These are phyloP conservation scores for Caradrina clavipalpis DNA, from an alignment of 2,888 invertebrate genomes.

Conservation along the genomic window DNA sequence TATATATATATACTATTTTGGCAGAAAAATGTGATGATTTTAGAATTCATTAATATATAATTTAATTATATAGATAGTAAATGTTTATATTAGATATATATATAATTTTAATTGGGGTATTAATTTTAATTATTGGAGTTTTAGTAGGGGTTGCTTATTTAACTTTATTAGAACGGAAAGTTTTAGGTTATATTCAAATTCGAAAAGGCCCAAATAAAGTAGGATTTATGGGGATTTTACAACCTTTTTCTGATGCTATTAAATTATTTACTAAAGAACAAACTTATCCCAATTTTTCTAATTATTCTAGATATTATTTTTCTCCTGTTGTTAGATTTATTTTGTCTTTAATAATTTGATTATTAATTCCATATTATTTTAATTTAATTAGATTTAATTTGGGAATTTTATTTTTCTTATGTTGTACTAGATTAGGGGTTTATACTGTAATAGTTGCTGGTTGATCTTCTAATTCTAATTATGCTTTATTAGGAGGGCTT, in stretches of 20 bases:
- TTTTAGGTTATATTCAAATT: conserved; percentile 93
- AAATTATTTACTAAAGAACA: conserved; percentile 93
- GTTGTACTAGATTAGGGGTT: conserved; percentile 92
- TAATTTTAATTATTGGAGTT: conserved; percentile 91
- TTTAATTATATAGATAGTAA: conserved; percentile 90
- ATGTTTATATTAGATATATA: conserved; percentile 86
- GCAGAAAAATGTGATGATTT: conserved; percentile 92
- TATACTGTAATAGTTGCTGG: conserved; percentile 92
- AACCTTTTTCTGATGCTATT: conserved; percentile 94
- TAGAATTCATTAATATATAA: conserved; percentile 92
- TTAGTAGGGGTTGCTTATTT: conserved; percentile 93
- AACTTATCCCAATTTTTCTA: conserved; percentile 90
- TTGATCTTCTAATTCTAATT: conserved; percentile 94
- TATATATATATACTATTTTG: conserved; percentile 55
- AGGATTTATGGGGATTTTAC: conserved; percentile 91
- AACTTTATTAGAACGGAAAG: conserved; percentile 93
- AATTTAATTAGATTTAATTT: conserved; percentile 90
- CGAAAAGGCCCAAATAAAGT: conserved; percentile 94
- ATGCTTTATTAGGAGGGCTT: conserved; percentile 93
- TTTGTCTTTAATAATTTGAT: conserved; percentile 91
- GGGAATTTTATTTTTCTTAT: conserved; percentile 92
- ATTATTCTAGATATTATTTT: conserved; percentile 92
- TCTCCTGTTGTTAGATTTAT: conserved; percentile 91
- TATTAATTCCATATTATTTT: conserved; percentile 91
- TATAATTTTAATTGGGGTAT: conserved; percentile 80